A percentile compares a stretch with the other conserved stretches of the same genome.
phyloP scores from a whole-genome alignment of 2,113 vertebrate genomes.

The Upupa epops region DNA sequence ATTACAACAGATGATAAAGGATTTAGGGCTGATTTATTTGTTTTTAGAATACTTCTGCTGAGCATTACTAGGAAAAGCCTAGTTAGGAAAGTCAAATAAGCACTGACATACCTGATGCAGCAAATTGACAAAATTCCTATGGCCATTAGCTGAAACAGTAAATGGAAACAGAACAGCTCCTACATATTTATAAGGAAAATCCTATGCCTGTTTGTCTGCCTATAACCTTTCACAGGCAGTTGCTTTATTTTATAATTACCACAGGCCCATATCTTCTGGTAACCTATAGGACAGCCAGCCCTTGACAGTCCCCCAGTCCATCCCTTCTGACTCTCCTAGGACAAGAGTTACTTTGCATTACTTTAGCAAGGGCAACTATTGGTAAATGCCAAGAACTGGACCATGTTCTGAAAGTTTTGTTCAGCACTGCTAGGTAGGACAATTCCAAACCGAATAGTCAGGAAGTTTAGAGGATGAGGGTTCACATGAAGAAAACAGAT shows the following conservation, averaged over 20 bases:
- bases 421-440: background rate
- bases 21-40: background rate
- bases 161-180: conserved; percentile 11
- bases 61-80: background rate
- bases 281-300: background rate
- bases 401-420: background rate
- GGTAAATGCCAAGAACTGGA: background rate
- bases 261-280: background rate
- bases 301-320: background rate
- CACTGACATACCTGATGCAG: conserved; percentile 17
- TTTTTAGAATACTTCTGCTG: background rate
- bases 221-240: conserved; percentile 19
- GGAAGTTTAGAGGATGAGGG: background rate
- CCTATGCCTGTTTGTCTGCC: background rate
- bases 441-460: background rate
- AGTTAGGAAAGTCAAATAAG: conserved; percentile 6
- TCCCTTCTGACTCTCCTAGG: background rate
- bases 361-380: background rate
- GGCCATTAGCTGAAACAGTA: conserved; percentile 22
- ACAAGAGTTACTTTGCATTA: background rate
- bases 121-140: conserved; percentile 11
- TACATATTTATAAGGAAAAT: conserved; percentile 37
- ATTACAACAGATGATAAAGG: background rate
- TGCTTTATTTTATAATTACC: conserved; percentile 38
- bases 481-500: background rate